A percentile compares a stretch with the other conserved stretches of the same genome.
Conservation (phyloP, 2,113 vertebrate genomes). For the Lophotis ruficrista region DNA sequence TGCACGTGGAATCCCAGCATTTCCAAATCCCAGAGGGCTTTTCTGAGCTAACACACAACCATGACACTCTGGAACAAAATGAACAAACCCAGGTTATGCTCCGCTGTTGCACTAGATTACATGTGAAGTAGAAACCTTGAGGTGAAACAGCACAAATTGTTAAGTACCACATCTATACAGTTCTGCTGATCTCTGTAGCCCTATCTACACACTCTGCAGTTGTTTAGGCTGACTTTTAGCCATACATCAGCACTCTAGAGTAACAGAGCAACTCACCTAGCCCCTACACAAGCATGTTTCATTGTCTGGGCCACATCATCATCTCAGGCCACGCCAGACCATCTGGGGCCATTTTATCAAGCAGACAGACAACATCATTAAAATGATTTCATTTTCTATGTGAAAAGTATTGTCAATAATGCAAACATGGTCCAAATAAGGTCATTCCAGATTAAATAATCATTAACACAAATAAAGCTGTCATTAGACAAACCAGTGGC, state of each 20-base stretch:
- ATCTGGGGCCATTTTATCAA: background rate
- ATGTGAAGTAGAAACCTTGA: background rate
- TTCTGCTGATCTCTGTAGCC: background rate
- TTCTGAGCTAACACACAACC: background rate
- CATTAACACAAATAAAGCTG: background rate
- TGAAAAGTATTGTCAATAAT: background rate
- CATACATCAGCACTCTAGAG: background rate
- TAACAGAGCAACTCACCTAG: background rate
- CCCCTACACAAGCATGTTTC: background rate
- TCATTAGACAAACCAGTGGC: background rate
- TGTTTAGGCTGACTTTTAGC: background rate
- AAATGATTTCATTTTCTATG: background rate
- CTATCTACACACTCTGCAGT: background rate
- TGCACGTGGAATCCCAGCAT: background rate
- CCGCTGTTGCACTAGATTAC: too few relatives aligned
- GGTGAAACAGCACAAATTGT: background rate
- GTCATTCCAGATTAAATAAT: conserved; percentile 16
- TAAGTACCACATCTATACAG: background rate
- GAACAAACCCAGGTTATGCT: background rate
- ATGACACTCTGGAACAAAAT: background rate
- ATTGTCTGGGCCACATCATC: background rate
- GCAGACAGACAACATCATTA: background rate
- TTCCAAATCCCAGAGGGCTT: background rate
- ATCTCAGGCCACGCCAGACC: background rate
- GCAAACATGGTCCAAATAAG: background rate